Conservation (phyloP, 1,140 invertebrate genomes). For the Acromyrmex charruanus region DNA sequence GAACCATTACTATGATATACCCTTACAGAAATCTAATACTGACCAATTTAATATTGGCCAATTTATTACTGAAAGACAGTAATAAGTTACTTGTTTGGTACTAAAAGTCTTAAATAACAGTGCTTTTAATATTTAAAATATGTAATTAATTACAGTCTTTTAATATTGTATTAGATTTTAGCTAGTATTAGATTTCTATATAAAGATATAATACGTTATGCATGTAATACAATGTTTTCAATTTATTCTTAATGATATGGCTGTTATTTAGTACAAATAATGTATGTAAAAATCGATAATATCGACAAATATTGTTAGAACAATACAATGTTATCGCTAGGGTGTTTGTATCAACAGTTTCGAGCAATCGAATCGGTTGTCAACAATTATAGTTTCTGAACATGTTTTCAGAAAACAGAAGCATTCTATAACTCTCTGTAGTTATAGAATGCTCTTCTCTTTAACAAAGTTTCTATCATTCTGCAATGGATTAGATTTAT, state of each 20-base stretch:
- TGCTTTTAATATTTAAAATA: too few relatives aligned
- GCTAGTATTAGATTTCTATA: too few relatives aligned
- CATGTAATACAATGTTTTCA: background rate
- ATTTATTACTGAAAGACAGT: too few relatives aligned
- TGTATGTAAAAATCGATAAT: background rate
- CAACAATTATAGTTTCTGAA: conserved; percentile 2
- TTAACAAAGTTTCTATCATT: background rate
- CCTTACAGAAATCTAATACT: too few relatives aligned
- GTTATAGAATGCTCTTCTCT: background rate
- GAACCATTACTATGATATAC: background rate
- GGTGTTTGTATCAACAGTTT: background rate
- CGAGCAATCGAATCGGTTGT: background rate
- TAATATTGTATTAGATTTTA: too few relatives aligned
- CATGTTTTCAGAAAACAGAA: background rate
- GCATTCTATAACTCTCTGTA: background rate
- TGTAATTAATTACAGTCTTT: too few relatives aligned
- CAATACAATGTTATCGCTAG: background rate
- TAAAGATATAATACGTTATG: background rate
- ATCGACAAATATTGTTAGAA: background rate
- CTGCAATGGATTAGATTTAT: background rate
- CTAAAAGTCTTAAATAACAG: too few relatives aligned
- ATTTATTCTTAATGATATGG: background rate
- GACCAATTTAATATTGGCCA: too few relatives aligned
- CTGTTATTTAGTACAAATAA: background rate
- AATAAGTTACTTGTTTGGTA: too few relatives aligned